Percentiles rank a stretch among this genome's conserved stretches.
Evolutionary conservation across 1,140 invertebrate genomes (phyloP).

Genomic region (Monochamus saltuarius): DNA sequence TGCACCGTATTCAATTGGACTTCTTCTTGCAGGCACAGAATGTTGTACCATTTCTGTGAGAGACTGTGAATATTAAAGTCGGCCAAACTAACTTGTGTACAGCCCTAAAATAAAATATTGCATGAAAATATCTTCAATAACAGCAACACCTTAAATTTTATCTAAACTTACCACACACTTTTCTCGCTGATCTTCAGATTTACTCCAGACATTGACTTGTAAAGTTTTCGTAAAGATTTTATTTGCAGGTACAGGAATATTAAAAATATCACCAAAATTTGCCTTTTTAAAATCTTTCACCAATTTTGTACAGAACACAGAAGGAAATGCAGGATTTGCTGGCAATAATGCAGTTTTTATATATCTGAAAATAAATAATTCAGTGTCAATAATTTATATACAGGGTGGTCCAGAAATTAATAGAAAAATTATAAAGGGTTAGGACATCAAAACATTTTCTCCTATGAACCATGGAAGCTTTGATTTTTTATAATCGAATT

Average conservation of each 20-base stretch:
- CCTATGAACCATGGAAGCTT: no score
- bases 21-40: slow-evolving; percentile 79
- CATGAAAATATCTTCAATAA: background rate
- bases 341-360: slow-evolving; percentile 80
- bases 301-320: slow-evolving; percentile 70
- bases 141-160: no score
- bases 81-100: slow-evolving; percentile 91
- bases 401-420: no score
- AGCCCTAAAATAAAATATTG: slow-evolving; percentile 68
- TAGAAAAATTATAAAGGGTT: no score
- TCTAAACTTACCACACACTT: slow-evolving; percentile 76
- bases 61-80: slow-evolving; percentile 85
- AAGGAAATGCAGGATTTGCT: slow-evolving; percentile 59
- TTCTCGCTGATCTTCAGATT: slow-evolving; percentile 63
- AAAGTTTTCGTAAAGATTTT: slow-evolving; percentile 83
- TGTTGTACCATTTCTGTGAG: slow-evolving; percentile 92
- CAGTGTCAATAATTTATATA: no score
- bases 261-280: slow-evolving; percentile 78
- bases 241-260: slow-evolving; percentile 70
- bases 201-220: slow-evolving; percentile 83
- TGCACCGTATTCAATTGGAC: slow-evolving; percentile 47
- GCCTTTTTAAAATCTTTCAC: slow-evolving; percentile 74
- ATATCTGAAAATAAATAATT: slow-evolving; percentile 61
- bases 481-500: no score
- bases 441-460: no score